phyloP scores from a whole-genome alignment of 2,113 vertebrate genomes.

The Ptychochromis oligacanthus region DNA sequence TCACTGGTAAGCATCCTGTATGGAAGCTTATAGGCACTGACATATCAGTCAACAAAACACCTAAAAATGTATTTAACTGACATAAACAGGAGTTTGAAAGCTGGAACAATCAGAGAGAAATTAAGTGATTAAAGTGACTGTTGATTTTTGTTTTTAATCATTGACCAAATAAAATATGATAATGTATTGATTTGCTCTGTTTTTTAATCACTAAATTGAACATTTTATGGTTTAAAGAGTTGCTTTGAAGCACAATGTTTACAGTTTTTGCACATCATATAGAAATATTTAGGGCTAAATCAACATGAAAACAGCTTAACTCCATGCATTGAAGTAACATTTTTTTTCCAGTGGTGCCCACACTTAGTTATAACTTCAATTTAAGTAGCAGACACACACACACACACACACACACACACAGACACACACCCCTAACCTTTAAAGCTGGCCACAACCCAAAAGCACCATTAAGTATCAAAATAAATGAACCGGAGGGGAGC shows the following conservation, averaged over 20 bases:
- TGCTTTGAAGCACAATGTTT: not conserved
- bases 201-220: not conserved
- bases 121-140: not conserved
- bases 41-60: not conserved
- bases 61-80: not conserved
- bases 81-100: not conserved
- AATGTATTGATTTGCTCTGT: not conserved
- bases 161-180: not conserved
- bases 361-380: not conserved
- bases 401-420: slow-evolving; percentile 12
- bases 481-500: not conserved
- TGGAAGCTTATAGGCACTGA: not conserved
- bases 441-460: slow-evolving; percentile 10
- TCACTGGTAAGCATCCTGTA: no score
- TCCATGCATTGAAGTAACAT: not conserved
- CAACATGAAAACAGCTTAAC: not conserved
- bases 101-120: not conserved
- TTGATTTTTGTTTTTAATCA: not conserved
- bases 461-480: not conserved
- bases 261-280: not conserved
- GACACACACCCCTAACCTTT: not conserved
- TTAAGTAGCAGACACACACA: not conserved
- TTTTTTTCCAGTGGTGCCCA: not conserved
- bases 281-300: not conserved
- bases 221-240: not conserved